Percentiles rank a stretch among this genome's conserved stretches.
These are phyloP conservation scores for Sesamia nonagrioides DNA, from an alignment of 1,140 invertebrate species.

Conservation along the genomic window DNA sequence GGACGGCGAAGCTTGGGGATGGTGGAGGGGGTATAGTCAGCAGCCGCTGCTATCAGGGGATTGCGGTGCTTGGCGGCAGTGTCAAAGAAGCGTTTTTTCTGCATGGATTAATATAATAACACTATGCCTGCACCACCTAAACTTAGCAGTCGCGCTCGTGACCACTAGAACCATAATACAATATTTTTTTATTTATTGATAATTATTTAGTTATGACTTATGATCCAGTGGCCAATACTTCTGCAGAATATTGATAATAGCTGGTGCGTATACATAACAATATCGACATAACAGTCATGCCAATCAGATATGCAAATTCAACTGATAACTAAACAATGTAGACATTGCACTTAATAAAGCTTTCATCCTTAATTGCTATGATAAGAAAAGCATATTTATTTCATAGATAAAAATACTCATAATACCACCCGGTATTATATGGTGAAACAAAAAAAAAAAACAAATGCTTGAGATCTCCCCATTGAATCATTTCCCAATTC, in stretches of 20 bases:
- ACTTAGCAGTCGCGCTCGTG: too few species aligned
- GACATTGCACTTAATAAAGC: slow-evolving; percentile 1
- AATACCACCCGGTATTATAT: not conserved
- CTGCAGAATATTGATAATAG: not conserved
- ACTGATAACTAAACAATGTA: not conserved
- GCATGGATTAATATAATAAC: too few species aligned
- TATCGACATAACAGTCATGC: not conserved
- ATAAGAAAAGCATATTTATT: slow-evolving; percentile 15
- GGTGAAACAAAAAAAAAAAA: not conserved
- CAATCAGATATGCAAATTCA: slow-evolving; percentile 2
- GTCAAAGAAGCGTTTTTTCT: too few species aligned
- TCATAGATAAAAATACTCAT: not conserved
- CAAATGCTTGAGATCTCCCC: not conserved
- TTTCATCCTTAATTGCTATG: slow-evolving; percentile 21
- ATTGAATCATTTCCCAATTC: not conserved
- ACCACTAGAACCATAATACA: too few species aligned
- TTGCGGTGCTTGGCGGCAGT: too few species aligned
- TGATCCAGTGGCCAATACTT: too few species aligned
- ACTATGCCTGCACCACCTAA: too few species aligned
- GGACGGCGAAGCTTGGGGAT: too few species aligned
- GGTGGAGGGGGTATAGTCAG: too few species aligned
- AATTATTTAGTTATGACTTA: too few species aligned
- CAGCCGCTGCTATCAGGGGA: too few species aligned
- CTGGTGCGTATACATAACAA: not conserved
- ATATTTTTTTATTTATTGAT: too few species aligned